A percentile compares a stretch with the other conserved stretches of the same genome.
Conservation (phyloP, 2,888 invertebrate genomes). For the Pseudococcus longispinus region DNA sequence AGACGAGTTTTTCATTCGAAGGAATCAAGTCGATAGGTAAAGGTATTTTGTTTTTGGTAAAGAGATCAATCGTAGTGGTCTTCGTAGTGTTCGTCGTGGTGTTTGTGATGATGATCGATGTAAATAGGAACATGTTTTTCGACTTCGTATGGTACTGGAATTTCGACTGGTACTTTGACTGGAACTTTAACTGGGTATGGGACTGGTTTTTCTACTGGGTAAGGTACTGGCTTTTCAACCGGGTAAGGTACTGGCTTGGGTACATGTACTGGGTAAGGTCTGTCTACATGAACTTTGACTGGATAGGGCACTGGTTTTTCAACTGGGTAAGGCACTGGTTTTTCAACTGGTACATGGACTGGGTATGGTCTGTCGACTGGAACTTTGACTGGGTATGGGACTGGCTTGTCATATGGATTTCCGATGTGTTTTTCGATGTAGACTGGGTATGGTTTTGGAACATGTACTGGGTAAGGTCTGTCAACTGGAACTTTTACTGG, state of each 20-base stretch:
- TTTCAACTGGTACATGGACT: constrained; percentile 67
- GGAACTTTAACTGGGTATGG: constrained; percentile 74
- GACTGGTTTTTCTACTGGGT: constrained; percentile 75
- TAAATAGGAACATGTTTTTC: constrained; percentile 59
- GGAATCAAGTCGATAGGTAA: background rate
- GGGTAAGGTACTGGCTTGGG: constrained; percentile 79
- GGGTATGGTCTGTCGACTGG: constrained; percentile 64
- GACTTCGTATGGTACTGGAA: constrained; percentile 59
- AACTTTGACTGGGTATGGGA: constrained; percentile 64
- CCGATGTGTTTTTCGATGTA: constrained; percentile 77
- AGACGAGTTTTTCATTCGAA: background rate
- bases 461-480: constrained; percentile 62
- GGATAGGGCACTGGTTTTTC: constrained; percentile 60
- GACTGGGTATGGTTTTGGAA: constrained; percentile 78
- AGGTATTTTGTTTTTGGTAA: background rate
- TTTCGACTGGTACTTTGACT: constrained; percentile 59
- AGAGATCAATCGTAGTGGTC: constrained; percentile 55
- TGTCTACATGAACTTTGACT: constrained; percentile 73
- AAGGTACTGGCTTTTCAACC: constrained; percentile 68
- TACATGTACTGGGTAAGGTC: constrained; percentile 69
- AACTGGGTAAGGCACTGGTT: constrained; percentile 62
- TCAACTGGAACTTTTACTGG: constrained; percentile 69
- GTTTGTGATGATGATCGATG: constrained; percentile 57
- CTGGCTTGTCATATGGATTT: constrained; percentile 65
- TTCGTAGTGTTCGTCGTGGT: constrained; percentile 40